Percentiles rank a stretch among this genome's conserved stretches.
These are phyloP conservation scores for Xanthostigma xanthostigma DNA, from an alignment of 2,888 invertebrate species.

Conservation along the genomic window DNA sequence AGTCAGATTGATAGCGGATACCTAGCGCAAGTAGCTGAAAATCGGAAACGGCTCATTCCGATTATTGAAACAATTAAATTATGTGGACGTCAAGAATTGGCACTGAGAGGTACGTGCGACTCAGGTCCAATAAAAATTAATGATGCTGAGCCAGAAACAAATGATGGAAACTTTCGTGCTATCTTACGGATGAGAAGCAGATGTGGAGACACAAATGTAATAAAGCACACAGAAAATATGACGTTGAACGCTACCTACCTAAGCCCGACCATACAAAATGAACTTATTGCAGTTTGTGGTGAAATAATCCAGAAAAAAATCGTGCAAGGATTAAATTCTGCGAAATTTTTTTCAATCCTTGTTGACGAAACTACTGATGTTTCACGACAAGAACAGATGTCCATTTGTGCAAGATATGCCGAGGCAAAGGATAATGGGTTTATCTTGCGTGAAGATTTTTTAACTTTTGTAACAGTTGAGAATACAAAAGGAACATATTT, in stretches of 20 bases:
- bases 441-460: constrained; percentile 7
- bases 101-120: constrained; percentile 9
- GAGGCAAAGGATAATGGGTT: too few relatives aligned
- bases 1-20: too few relatives aligned
- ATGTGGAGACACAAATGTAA: constrained; percentile 11
- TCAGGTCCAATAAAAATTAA: constrained; percentile 3
- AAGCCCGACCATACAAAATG: constrained; percentile 1
- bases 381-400: too few relatives aligned
- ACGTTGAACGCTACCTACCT: constrained; percentile 11
- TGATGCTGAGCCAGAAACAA: neutral
- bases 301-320: too few relatives aligned
- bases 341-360: too few relatives aligned
- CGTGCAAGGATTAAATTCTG: too few relatives aligned
- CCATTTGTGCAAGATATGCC: too few relatives aligned
- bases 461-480: constrained; percentile 7
- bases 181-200: constrained; percentile 10
- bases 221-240: constrained; percentile 9
- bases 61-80: constrained; percentile 9
- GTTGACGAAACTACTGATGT: too few relatives aligned
- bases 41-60: constrained; percentile 4
- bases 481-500: constrained; percentile 9
- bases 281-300: too few relatives aligned
- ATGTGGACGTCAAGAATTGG: constrained; percentile 9
- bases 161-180: constrained; percentile 15
- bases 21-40: constrained; percentile 5